Conservation (phyloP, 2,797 vertebrate species). For the Danionella dracula region DNA sequence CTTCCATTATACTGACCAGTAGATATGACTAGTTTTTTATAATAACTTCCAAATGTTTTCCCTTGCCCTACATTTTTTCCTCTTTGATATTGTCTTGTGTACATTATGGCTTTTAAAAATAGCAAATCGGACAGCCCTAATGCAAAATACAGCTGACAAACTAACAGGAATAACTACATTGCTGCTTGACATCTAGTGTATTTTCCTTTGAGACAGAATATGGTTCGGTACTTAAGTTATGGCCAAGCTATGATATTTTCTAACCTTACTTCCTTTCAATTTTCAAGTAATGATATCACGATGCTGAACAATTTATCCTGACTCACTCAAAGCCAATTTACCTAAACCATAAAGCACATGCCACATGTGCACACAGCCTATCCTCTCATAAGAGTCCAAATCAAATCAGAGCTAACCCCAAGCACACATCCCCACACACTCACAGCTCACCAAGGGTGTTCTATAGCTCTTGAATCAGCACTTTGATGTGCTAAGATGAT, state of each 20-base stretch:
- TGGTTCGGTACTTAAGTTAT: conserved; percentile 8
- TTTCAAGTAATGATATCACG: conserved; percentile 1
- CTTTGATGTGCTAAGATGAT: conserved; percentile 12
- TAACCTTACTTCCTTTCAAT: conserved; percentile 3
- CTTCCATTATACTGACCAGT: no score
- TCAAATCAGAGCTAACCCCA: neutral
- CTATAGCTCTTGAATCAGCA: conserved; percentile 13
- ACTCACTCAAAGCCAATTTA: neutral
- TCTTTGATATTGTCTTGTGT: conserved; percentile 16
- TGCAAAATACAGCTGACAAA: conserved; percentile 25
- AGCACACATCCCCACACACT: neutral
- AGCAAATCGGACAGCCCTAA: conserved; percentile 1
- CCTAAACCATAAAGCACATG: conserved; percentile 6
- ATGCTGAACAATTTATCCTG: conserved; percentile 1
- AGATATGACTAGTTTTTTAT: no score
- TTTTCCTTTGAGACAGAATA: conserved; percentile 25
- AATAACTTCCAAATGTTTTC: neutral
- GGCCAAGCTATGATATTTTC: conserved; percentile 15
- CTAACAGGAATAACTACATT: conserved; percentile 16
- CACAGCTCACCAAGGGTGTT: neutral
- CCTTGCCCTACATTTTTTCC: neutral
- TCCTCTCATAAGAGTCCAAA: conserved; percentile 8
- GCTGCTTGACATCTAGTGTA: neutral
- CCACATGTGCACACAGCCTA: neutral
- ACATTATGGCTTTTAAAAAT: conserved; percentile 24